Evolutionary conservation across 2,888 invertebrate species (phyloP).

Genomic region (Mesorhabditis belari): DNA sequence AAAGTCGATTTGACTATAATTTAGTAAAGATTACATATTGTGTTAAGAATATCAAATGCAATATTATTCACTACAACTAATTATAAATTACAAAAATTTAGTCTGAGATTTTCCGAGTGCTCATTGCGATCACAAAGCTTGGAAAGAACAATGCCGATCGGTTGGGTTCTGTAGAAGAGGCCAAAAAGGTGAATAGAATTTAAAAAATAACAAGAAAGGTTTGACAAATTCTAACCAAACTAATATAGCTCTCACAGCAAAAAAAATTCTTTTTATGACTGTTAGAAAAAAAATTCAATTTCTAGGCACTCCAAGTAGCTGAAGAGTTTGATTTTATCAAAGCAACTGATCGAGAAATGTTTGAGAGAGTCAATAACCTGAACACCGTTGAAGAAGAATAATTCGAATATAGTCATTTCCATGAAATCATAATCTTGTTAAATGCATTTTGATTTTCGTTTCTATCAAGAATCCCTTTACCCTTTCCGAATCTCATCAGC

Average conservation of each 20-base stretch:
- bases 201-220: neutral
- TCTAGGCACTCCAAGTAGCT: slow-evolving; percentile 40
- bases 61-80: neutral
- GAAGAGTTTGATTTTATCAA: slow-evolving; percentile 41
- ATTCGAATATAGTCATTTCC: no score
- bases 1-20: no score
- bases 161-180: slow-evolving; percentile 33
- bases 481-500: no score
- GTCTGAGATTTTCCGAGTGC: slow-evolving; percentile 47
- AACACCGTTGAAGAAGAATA: slow-evolving; percentile 26
- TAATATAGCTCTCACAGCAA: no score
- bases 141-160: slow-evolving; percentile 32
- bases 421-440: no score
- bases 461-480: no score
- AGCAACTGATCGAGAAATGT: slow-evolving; percentile 48
- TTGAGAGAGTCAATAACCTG: slow-evolving; percentile 35
- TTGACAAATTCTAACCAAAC: neutral
- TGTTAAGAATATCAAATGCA: neutral
- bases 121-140: slow-evolving; percentile 51
- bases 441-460: no score
- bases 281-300: neutral
- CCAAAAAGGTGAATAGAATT: neutral
- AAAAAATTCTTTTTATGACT: no score
- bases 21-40: neutral
- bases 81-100: neutral